Percentiles rank a stretch among this genome's conserved stretches.
phyloP scores from a whole-genome alignment of 1,140 invertebrate species.

The Scaptomyza montana region DNA sequence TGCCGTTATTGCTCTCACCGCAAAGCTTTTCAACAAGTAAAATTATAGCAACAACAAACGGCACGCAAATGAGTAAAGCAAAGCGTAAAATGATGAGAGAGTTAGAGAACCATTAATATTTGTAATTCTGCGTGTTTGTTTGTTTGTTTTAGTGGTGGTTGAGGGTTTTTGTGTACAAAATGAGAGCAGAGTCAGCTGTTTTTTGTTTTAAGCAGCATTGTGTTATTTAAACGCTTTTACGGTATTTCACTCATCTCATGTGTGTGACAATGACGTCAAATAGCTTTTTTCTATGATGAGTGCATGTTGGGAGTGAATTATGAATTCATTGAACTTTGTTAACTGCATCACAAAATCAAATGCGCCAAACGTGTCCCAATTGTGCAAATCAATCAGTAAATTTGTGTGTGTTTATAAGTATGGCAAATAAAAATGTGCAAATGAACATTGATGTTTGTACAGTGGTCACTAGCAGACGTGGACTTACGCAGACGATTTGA shows the following conservation, averaged over 20 bases:
- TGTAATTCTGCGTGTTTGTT: conserved; percentile 19
- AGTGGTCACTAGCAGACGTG: background rate
- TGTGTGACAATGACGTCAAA: conserved; percentile 41
- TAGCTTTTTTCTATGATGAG: conserved; percentile 11
- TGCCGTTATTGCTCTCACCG: conserved; percentile 11
- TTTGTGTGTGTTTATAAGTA: conserved; percentile 62
- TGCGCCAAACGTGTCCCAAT: conserved; percentile 56
- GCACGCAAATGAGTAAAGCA: conserved; percentile 11
- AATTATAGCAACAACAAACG: conserved; percentile 37
- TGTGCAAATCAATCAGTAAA: conserved; percentile 40
- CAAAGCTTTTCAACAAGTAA: conserved; percentile 47
- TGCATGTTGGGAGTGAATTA: conserved; percentile 7
- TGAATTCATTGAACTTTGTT: conserved; percentile 14
- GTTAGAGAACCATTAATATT: conserved; percentile 25
- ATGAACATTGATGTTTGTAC: conserved; percentile 25
- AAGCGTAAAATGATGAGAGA: conserved; percentile 3
- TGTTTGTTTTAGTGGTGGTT: conserved; percentile 27
- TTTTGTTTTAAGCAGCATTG: conserved; percentile 70
- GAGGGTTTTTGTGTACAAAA: conserved; percentile 12
- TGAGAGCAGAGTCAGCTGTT: conserved; percentile 63
- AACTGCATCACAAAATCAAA: conserved; percentile 16
- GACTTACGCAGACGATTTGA: background rate
- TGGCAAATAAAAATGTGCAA: conserved; percentile 48
- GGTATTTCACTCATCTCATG: conserved; percentile 9
- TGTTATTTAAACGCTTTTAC: conserved; percentile 51